Base-by-base conservation (phyloP, 2,797 vertebrate species). In the Coendou prehensilis region DNA sequence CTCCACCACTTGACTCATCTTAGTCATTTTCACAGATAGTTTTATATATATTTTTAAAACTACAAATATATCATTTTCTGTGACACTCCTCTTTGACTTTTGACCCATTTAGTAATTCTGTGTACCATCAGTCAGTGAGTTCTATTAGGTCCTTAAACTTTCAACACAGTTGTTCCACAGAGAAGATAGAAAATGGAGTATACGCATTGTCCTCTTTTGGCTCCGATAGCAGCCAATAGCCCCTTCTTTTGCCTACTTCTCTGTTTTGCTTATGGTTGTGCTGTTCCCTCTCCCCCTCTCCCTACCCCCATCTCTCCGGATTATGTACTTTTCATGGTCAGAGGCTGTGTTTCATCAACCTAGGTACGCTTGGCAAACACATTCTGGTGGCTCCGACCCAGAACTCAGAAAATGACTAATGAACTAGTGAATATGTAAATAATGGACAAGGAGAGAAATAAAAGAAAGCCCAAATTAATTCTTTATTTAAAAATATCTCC, bases 211-310 rank as follows among this genome's bases (percentile, higher is more conserved):
- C 2, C 7, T 91, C 52, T 89, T 26, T 17, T 11, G 63, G 69
- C 6, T 1, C 3, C 2, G 10, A 11, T 4, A 20, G 47, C 28
- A 18, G 17, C 7, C 6, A 18, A 10, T 9, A 57, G 41, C 14
- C 33, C 26, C 22, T 69, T 6, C 79, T 13, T 61, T 85, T 69
- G 17, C 75, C 6, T 28, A 18, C 93, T 80, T 63, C 73, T 76
- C n/a, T 52, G 20, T 5, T 91, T 86, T 13, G 4, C 75, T 14
- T 28, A 20, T n/a, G 26, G 5, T 23, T 52, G 17, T 41, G 75
- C 17, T 28, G 4, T 71, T 85, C n/a, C 41, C 11, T 26, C 15
- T 61, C 69, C 2, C 61, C 20, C 1, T 41, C 0, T 59, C 57
- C 26, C 37, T 83, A 30, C 4, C 83, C 0, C 59, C 20, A 50